Base-by-base conservation (phyloP, 2,888 invertebrate genomes). In the Chrysolina americana region DNA sequence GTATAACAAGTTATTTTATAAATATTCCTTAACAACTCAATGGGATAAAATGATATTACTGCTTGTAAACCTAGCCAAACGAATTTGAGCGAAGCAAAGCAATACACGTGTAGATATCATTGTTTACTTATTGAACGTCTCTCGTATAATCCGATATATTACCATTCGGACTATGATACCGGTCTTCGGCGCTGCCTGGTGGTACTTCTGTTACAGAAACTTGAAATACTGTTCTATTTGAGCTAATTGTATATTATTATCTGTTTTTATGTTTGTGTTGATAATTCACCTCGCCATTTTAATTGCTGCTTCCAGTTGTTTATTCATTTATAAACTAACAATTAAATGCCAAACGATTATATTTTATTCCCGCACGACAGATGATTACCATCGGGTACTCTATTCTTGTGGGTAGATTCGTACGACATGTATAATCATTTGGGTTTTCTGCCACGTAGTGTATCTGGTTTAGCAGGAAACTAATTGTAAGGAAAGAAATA, bases 221-320 rank as follows among this genome's bases (percentile, higher is more conserved):
- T 69, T 69, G 69, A 75, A 75, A 72, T 75, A 75, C 69, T 65
- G 62, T 71, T 70, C 69, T 70, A 70, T 72, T 65, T 72, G 70
- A 65, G 59, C 64, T 76, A 76, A 76, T 76, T 76, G 70, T 76
- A 76, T 76, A 70, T 76, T 73, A 76, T 76, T 76, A 76, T 17
- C 53, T 56, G 41, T 73, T 76, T 72, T 73, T 70, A 59, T 76
- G 73, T 76, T 76, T 76, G 68, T 28, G 53, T 73, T 73, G 73
- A 70, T 69, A 69, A 69, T 76, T 73, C 70, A 68, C 69, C 68
- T 65, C 23, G 70, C 70, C 10, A 64, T 70, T 73, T 73, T 76
- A 76, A 76, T 76, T 73, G 68, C 65, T 47, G 56, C 71, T 71
- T 71, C 65, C 71, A 64, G 70, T 75, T 71, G 65, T 68, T 75